Percentiles rank a stretch among this genome's conserved stretches.
These are phyloP conservation scores for Peromyscus leucopus DNA, from an alignment of 2,113 vertebrate species.

Conservation along the genomic window DNA sequence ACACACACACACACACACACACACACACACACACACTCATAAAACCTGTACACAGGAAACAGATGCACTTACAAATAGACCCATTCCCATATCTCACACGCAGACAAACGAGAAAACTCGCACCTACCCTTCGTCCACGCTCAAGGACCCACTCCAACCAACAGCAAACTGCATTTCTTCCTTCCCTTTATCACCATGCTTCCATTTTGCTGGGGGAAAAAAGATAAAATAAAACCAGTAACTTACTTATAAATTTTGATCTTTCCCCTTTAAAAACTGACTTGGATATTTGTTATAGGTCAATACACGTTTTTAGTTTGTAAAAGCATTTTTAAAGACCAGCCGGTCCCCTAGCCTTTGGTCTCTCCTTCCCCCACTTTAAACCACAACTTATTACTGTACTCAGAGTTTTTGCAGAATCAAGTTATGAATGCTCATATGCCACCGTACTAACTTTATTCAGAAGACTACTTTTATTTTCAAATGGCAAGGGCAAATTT, in stretches of 20 bases:
- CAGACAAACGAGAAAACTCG: not conserved
- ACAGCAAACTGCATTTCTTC: conserved; percentile 97
- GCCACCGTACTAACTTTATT: not conserved
- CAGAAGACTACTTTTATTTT: conserved; percentile 46
- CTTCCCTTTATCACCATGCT: conserved; percentile 92
- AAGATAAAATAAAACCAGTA: conserved; percentile 28
- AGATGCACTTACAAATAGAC: not conserved
- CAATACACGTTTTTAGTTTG: not conserved
- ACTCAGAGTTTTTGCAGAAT: not conserved
- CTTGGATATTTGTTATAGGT: not conserved
- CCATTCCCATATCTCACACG: not conserved
- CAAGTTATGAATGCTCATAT: conserved; percentile 5
- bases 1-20: not conserved
- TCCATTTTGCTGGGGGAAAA: conserved; percentile 95
- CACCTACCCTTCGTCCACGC: conserved; percentile 94
- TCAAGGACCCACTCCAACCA: conserved; percentile 95
- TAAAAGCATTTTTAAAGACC: conserved; percentile 2
- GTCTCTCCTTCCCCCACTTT: not conserved
- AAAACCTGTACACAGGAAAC: not conserved
- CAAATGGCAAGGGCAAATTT: not conserved
- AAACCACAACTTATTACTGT: not conserved
- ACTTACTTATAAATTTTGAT: not conserved
- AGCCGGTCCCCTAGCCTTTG: not conserved
- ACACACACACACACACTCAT: not conserved
- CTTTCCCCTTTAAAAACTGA: not conserved